Evolutionary conservation across 2,888 invertebrate genomes (phyloP), one percentile per base, ranked within the genome.

Genomic region (Suillia variegata): DNA sequence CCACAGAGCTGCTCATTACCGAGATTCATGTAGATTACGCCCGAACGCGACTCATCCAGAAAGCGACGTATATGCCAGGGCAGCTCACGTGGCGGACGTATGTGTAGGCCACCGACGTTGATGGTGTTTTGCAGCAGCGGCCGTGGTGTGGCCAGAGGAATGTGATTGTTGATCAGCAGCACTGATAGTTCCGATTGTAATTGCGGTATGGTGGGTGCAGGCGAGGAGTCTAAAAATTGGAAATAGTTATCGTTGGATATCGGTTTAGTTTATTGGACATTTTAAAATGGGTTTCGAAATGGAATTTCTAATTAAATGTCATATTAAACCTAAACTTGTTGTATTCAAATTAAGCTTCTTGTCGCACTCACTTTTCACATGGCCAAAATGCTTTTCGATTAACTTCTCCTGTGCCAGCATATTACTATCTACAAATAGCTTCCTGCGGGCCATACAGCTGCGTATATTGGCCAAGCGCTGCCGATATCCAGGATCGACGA

Each of bases 31-130:
- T 82, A 83, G 42, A 85, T 77, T 2, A 77, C 81, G 1, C 85
- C 85, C 1, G 77, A 59, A 1, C 78, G 71, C 2, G 83, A 76
- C 52, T 80, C 80, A 53, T 83, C 83, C n/a, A 84, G 63, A 55
- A 81, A 84, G 10, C 79, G 75, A 51, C 81, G 75, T 1, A 85
- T 66, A 50, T 82, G 78, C 78, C 81, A 77, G 17, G 80, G 76
- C 48, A 82, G 64, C 13, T 74, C 73, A 52, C 81, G 80, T 0
- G 80, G 73, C 10, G 74, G 77, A 6, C 80, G 78, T 24, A 87
- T 81, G 59, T 87, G 87, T 12, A 85, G 68, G 8, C 87, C 87
- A 1, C 85, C 87, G 1, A 86, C 83, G 42, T 85, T 83, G 3
- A 86, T 74, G 10, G 85, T 76, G 13, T 82, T 82, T 2, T 82